These are phyloP conservation scores for Podarcis lilfordi DNA, from an alignment of 2,797 vertebrate species.

Conservation along the genomic window DNA sequence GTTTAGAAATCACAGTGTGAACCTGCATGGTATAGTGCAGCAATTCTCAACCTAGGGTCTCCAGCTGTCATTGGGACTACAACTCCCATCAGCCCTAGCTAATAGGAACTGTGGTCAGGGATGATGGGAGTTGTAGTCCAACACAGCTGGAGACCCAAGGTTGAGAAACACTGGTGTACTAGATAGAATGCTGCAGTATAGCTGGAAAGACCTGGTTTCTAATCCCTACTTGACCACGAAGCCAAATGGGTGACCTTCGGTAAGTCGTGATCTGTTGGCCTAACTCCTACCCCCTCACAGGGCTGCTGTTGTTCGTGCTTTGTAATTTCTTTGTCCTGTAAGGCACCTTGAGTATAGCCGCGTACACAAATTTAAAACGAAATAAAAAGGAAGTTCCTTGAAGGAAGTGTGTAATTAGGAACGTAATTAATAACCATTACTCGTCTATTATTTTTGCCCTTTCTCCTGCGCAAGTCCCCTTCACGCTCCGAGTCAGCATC, in stretches of 20 bases:
- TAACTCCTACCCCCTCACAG: background rate
- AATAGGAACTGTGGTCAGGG: too few relatives aligned
- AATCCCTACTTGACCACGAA: background rate
- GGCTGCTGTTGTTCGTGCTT: background rate
- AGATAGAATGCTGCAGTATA: too few relatives aligned
- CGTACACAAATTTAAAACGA: background rate
- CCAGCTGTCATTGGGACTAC: too few relatives aligned
- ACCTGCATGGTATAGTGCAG: too few relatives aligned
- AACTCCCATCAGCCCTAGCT: too few relatives aligned
- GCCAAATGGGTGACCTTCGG: background rate
- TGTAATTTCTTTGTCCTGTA: background rate
- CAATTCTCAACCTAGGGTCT: too few relatives aligned
- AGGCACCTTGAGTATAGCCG: background rate
- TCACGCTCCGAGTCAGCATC: background rate
- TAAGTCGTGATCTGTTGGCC: background rate
- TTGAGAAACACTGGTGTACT: too few relatives aligned
- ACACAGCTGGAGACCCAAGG: too few relatives aligned
- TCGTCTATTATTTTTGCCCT: slow-evolving; percentile 12
- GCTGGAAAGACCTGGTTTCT: background rate
- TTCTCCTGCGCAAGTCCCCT: slow-evolving; percentile 16
- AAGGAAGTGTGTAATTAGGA: background rate
- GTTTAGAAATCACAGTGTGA: background rate
- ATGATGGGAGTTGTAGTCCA: too few relatives aligned
- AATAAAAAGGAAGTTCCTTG: background rate
- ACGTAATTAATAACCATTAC: background rate